Conservation (phyloP, 2,888 invertebrate genomes). For the Cheilosia vulpina region DNA sequence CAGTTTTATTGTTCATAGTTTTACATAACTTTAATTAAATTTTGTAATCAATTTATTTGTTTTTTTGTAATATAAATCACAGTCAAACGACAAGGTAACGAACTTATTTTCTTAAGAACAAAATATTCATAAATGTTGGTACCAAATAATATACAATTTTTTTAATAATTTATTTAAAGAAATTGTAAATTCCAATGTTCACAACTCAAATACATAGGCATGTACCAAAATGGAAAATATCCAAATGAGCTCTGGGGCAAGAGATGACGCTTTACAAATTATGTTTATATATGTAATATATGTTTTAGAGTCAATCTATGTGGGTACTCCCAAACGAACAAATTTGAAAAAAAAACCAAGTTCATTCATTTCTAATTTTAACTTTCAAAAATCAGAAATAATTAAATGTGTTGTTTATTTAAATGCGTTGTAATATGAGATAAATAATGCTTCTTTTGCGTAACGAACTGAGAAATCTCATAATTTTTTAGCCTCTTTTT, state of each 20-base stretch:
- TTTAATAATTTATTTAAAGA: neutral
- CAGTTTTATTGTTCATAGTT: neutral
- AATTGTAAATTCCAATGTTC: neutral
- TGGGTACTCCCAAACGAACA: neutral
- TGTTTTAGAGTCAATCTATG: too few relatives aligned
- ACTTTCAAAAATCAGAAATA: neutral
- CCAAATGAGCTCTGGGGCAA: neutral
- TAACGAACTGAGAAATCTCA: constrained; percentile 12
- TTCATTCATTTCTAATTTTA: neutral
- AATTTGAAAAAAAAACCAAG: neutral
- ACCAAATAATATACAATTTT: neutral
- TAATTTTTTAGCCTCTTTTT: constrained; percentile 49
- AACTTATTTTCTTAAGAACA: constrained; percentile 50
- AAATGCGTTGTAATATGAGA: neutral
- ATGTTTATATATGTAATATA: neutral
- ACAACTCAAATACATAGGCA: neutral
- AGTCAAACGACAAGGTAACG: constrained; percentile 68
- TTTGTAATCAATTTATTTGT: constrained; percentile 43
- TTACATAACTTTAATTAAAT: constrained; percentile 24
- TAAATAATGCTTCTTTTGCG: neutral
- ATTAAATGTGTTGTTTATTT: too few relatives aligned
- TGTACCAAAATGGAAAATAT: neutral
- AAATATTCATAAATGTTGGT: constrained; percentile 16
- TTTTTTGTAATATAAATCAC: constrained; percentile 70
- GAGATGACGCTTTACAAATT: constrained; percentile 12